Percentiles rank a stretch among this genome's conserved stretches.
Evolutionary conservation across 2,113 vertebrate species (phyloP).

Genomic region (Pseudopipra pipra): DNA sequence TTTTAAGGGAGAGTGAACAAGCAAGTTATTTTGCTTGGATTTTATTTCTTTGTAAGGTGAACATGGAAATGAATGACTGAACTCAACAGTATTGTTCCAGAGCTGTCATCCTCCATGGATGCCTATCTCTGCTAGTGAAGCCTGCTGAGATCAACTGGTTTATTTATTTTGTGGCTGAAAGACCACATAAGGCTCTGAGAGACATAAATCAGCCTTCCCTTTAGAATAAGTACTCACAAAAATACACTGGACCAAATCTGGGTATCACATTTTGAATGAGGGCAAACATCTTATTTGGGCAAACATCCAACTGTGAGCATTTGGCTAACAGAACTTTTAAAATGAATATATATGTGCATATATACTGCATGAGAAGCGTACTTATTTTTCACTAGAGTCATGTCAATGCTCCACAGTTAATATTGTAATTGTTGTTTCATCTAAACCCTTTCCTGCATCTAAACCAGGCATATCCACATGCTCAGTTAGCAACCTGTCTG

Average conservation of each 20-base stretch:
- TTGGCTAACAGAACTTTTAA: not conserved
- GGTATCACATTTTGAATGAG: not conserved
- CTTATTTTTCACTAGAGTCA: not conserved
- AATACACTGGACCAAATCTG: not conserved
- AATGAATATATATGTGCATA: not conserved
- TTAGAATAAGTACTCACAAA: not conserved
- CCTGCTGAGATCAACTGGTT: not conserved
- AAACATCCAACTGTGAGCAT: not conserved
- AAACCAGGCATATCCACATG: not conserved
- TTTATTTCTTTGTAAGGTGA: conserved; percentile 47
- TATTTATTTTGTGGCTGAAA: not conserved
- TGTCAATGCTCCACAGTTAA: not conserved
- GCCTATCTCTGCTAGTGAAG: not conserved
- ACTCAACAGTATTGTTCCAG: not conserved
- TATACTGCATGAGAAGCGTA: not conserved
- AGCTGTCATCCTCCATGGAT: not conserved
- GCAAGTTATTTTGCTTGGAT: conserved; percentile 42
- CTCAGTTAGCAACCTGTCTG: not conserved
- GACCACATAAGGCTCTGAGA: not conserved
- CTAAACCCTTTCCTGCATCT: not conserved
- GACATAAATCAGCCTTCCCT: not conserved
- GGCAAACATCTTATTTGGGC: not conserved
- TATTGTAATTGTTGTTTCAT: not conserved
- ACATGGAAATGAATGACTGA: not conserved
- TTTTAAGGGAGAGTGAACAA: not conserved